Conservation (phyloP, 1,140 invertebrate species). For the Drosophila guanche region DNA sequence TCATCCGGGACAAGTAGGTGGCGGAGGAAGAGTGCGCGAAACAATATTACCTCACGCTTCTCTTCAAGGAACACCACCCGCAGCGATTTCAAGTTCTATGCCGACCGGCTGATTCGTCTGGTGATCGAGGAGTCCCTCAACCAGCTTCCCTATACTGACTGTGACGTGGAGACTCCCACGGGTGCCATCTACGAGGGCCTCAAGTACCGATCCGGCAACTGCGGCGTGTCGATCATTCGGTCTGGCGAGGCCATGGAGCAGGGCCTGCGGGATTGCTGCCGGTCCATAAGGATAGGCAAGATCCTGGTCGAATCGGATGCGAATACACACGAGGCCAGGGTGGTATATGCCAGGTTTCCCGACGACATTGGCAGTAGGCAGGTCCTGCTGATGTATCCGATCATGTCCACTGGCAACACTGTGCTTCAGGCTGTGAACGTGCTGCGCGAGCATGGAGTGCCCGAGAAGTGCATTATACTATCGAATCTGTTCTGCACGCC, state of each 20-base stretch:
- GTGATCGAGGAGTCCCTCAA: conserved; percentile 99
- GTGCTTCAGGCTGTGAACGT: conserved; percentile 95
- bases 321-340: conserved; percentile 97
- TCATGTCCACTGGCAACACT: conserved; percentile 98
- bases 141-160: conserved; percentile 96
- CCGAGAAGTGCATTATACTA: conserved; percentile 96
- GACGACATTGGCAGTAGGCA: conserved; percentile 96
- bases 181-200: conserved; percentile 95
- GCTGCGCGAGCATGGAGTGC: conserved; percentile 95
- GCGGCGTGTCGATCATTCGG: conserved; percentile 98
- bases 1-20: conserved; percentile 94
- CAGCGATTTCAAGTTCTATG: conserved; percentile 99
- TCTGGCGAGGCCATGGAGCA: conserved; percentile 99
- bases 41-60: conserved; percentile 8
- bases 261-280: conserved; percentile 97
- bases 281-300: conserved; percentile 98
- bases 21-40: neutral
- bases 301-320: conserved; percentile 98
- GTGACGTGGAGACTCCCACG: conserved; percentile 96
- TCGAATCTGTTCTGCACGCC: conserved; percentile 99
- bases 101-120: conserved; percentile 96
- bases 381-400: conserved; percentile 98
- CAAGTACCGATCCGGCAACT: conserved; percentile 97
- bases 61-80: conserved; percentile 91
- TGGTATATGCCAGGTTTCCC: conserved; percentile 99